Evolutionary conservation across 2,113 vertebrate species (phyloP).

Genomic region (Ptilorrhoa leucosticta): DNA sequence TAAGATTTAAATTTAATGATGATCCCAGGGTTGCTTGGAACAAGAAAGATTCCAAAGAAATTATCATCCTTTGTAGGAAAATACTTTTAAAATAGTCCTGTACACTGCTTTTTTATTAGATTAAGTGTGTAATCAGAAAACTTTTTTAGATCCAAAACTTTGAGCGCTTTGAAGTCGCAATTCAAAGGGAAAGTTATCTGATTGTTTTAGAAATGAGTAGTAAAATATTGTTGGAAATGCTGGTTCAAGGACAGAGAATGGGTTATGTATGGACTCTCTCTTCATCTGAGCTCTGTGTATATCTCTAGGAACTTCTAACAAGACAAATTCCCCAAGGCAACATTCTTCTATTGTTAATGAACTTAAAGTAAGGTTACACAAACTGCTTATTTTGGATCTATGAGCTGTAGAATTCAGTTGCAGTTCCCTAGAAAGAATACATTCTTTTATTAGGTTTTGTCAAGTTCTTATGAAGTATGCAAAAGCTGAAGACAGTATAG

Average conservation of each 20-base stretch:
- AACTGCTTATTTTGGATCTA: background rate
- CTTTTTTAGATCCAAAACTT: background rate
- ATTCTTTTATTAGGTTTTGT: background rate
- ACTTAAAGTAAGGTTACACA: background rate
- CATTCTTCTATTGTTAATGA: background rate
- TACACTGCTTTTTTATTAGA: background rate
- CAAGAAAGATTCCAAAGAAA: background rate
- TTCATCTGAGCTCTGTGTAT: background rate
- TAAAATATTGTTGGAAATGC: background rate
- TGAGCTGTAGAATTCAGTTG: background rate
- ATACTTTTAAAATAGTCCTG: background rate
- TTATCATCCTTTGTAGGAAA: background rate
- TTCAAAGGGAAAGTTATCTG: slow-evolving; percentile 10
- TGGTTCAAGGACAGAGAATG: background rate
- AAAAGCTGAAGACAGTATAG: background rate
- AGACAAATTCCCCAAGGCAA: background rate
- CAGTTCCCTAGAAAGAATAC: background rate
- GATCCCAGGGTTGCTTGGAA: background rate
- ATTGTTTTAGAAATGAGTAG: background rate
- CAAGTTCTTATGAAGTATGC: background rate
- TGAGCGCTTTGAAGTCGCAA: slow-evolving; percentile 22
- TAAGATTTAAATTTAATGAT: background rate
- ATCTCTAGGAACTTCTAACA: background rate
- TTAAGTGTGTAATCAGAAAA: background rate
- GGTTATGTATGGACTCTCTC: background rate